Base-by-base conservation (phyloP, 2,113 vertebrate genomes). In the Sorex fumeus region DNA sequence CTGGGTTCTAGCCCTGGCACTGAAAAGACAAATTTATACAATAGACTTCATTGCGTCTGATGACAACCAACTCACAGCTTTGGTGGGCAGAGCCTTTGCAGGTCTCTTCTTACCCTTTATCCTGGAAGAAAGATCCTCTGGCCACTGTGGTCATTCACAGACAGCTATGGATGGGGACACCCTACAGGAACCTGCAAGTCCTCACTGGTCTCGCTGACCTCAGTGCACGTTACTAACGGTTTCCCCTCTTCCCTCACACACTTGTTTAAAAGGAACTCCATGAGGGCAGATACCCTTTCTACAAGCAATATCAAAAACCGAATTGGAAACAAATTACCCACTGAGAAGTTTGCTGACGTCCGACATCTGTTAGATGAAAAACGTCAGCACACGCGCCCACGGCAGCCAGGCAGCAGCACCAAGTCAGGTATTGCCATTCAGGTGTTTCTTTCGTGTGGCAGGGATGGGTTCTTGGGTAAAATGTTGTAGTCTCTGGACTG, bases 351-450 rank as follows among this genome's bases (percentile, higher is more conserved):
- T 91, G 98, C 97, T 0, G 99, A 99, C 82, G 98, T 99, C 15
- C 97, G 99, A 15, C 98, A 99, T 62, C 98, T 99, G 50, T 96
- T 99, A 95, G 99, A 99, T 97, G 99, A 99, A 96, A 99, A 99
- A 91, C 98, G 99, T 57, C 99, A 99, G 72, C 98, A 97, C 3
- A 94, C 90, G 1, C 97, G 98, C 53, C 98, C 98, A 34, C 97
- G 97, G 27, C 98, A 97, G 83, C 89, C 97, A n/a, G 96, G 95
- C 91, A 91, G 97, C 45, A 97, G 53, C 11, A 77, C 97, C 43
- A 99, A 99, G 95, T 99, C 98, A 95, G 99, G 99, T 99, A 91
- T 82, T 81, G 47, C 74, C n/a, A 47, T 84, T 82, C 8, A 9
- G 19, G 60, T 76, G 27, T 74, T 67, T 67, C 66, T 81, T 40